These are phyloP conservation scores for Ypsolopha sequella DNA, from an alignment of 2,888 invertebrate genomes.

Conservation along the genomic window DNA sequence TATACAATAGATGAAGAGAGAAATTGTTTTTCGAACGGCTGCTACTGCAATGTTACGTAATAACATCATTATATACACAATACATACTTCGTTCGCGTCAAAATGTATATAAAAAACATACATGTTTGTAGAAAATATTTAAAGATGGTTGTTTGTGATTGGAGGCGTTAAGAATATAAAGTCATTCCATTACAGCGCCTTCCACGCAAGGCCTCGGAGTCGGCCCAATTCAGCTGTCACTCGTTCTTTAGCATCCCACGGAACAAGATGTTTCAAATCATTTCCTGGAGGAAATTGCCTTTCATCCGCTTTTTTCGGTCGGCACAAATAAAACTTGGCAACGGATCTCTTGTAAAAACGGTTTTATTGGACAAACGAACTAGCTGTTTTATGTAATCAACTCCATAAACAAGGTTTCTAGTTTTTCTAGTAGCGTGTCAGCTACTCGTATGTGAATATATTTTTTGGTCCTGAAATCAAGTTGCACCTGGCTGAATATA, in stretches of 20 bases:
- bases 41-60: too few species aligned
- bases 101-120: too few species aligned
- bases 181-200: not conserved
- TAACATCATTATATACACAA: too few species aligned
- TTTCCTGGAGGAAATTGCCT: conserved; percentile 32
- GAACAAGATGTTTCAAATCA: conserved; percentile 26
- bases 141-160: too few species aligned
- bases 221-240: conserved; percentile 23
- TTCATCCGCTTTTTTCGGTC: conserved; percentile 26
- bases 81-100: too few species aligned
- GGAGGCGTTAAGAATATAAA: not conserved
- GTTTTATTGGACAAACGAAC: not conserved
- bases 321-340: conserved; percentile 3
- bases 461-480: conserved; percentile 18
- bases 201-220: conserved; percentile 1
- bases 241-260: conserved; percentile 21
- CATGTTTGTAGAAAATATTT: too few species aligned
- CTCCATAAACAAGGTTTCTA: not conserved
- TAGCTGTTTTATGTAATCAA: not conserved
- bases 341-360: not conserved
- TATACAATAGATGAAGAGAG: too few species aligned
- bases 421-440: conserved; percentile 12
- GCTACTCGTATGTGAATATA: conserved; percentile 24
- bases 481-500: too few species aligned
- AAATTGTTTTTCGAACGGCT: too few species aligned